Evolutionary conservation across 2,113 vertebrate species (phyloP).

Genomic region (Albula glossodonta): DNA sequence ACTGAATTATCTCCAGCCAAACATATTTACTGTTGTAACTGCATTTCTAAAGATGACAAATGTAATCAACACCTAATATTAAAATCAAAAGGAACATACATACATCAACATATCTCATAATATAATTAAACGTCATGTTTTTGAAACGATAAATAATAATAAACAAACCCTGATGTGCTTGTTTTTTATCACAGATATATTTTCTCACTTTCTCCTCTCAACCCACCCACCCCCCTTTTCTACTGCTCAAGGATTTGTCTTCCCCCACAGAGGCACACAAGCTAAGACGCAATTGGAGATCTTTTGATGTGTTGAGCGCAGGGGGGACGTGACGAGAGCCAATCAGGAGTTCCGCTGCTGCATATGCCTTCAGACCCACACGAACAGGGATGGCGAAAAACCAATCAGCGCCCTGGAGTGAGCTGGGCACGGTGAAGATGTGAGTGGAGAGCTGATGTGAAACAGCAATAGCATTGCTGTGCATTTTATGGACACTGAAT

Average conservation of each 20-base stretch:
- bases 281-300: conserved; percentile 53
- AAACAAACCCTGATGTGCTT: not conserved
- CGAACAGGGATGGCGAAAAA: not conserved
- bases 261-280: conserved; percentile 37
- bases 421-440: conserved; percentile 27
- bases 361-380: conserved; percentile 34
- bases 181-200: conserved; percentile 22
- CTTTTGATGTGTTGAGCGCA: conserved; percentile 16
- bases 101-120: not conserved
- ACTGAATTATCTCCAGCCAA: not conserved
- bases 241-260: conserved; percentile 30
- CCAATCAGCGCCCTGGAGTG: conserved; percentile 44
- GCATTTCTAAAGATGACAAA: not conserved
- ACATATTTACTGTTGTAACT: not conserved
- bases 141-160: not conserved
- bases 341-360: conserved; percentile 56
- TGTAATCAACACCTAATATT: not conserved
- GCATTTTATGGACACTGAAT: conserved; percentile 37
- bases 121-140: too few species aligned
- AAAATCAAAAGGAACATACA: not conserved
- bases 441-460: conserved; percentile 65
- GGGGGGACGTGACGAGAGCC: conserved; percentile 30
- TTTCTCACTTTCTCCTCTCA: conserved; percentile 36
- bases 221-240: conserved; percentile 33
- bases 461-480: conserved; percentile 46